A percentile compares a stretch with the other conserved stretches of the same genome.
These are phyloP conservation scores for Camarhynchus parvulus DNA, from an alignment of 2,113 vertebrate genomes.

Conservation along the genomic window DNA sequence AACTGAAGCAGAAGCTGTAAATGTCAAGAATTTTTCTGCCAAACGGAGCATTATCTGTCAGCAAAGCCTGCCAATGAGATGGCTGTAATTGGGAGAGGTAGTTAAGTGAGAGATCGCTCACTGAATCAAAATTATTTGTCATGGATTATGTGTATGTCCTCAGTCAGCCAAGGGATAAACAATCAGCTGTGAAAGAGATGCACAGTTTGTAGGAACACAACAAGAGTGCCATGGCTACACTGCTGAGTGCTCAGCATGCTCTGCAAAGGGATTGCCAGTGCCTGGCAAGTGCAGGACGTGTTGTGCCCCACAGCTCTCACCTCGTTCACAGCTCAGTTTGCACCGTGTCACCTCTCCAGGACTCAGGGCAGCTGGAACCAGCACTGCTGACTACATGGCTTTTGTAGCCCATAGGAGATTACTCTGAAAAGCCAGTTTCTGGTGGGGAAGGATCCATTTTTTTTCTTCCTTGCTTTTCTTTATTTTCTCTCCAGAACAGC, in stretches of 20 bases:
- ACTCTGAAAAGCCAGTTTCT: not conserved
- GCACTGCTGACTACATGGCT: not conserved
- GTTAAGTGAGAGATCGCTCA: not conserved
- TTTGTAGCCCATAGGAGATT: not conserved
- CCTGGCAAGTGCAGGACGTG: not conserved
- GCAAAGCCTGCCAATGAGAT: not conserved
- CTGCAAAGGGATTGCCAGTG: not conserved
- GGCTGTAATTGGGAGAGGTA: not conserved
- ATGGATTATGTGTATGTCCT: not conserved
- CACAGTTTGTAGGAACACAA: not conserved
- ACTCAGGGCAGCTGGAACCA: not conserved
- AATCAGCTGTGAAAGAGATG: not conserved
- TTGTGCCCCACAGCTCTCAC: not conserved
- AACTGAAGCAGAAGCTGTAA: not conserved
- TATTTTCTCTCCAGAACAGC: not conserved
- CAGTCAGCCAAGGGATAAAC: not conserved
- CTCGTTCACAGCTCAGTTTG: not conserved
- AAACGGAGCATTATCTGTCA: conserved; percentile 1
- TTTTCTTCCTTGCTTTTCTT: not conserved
- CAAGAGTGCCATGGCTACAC: not conserved
- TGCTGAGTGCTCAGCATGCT: not conserved
- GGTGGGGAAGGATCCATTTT: not conserved
- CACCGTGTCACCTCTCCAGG: not conserved
- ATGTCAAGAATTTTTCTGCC: conserved; percentile 13
- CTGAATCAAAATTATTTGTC: conserved; percentile 3